Conservation (phyloP, 2,113 vertebrate species). For the Ctenomys sociabilis region DNA sequence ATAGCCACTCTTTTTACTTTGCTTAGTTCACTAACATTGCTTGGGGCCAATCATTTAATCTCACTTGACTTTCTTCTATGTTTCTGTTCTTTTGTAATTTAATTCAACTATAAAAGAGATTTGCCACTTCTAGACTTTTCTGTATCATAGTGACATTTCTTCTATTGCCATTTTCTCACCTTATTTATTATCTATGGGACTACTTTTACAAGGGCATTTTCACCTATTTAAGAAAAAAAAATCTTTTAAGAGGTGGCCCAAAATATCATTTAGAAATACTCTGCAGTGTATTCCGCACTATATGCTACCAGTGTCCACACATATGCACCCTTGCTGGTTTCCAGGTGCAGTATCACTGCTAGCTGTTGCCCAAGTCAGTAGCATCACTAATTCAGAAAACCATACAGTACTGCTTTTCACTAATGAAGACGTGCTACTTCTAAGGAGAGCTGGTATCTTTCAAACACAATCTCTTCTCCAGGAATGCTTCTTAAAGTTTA, state of each 20-base stretch:
- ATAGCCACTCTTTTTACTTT: background rate
- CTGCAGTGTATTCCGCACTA: background rate
- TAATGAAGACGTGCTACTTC: background rate
- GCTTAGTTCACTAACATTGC: background rate
- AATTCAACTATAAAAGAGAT: background rate
- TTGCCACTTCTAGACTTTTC: background rate
- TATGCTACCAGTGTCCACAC: background rate
- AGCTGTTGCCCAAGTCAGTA: background rate
- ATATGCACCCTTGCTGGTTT: background rate
- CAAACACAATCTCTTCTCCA: background rate
- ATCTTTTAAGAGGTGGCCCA: background rate
- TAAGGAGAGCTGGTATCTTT: background rate
- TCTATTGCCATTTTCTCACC: background rate
- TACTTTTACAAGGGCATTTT: background rate
- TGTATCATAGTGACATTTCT: background rate
- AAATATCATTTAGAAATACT: background rate
- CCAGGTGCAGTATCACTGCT: background rate
- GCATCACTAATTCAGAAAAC: background rate
- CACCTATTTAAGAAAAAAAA: background rate
- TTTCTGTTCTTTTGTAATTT: background rate
- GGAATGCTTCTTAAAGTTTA: background rate
- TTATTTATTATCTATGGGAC: background rate
- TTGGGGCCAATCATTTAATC: slow-evolving; percentile 4
- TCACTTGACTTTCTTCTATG: background rate
- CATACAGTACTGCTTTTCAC: background rate